Conservation (phyloP, 2,113 vertebrate genomes). For the Bombycilla garrulus region DNA sequence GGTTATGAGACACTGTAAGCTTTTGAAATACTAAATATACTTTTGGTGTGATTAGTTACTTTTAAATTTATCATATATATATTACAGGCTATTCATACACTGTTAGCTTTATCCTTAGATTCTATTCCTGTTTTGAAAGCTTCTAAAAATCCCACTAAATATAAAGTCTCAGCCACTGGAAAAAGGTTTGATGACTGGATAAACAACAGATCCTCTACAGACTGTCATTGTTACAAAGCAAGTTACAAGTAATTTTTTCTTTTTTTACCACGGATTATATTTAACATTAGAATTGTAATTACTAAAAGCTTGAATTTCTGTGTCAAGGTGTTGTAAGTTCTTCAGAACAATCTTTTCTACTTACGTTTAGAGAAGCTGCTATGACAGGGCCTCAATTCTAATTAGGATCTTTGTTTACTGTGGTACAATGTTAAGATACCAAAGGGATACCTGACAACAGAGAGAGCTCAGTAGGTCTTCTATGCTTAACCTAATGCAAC, state of each 20-base stretch:
- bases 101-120: neutral
- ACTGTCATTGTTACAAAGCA: neutral
- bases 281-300: neutral
- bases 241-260: too few relatives aligned
- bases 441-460: slow-evolving; percentile 51
- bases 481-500: neutral
- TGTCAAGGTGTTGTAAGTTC: neutral
- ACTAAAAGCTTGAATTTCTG: neutral
- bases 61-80: neutral
- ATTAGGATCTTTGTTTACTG: slow-evolving; percentile 34
- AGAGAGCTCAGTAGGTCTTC: slow-evolving; percentile 51
- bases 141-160: neutral
- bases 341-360: slow-evolving; percentile 34
- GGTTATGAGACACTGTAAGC: neutral
- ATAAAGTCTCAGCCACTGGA: neutral
- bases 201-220: neutral
- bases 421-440: slow-evolving; percentile 52
- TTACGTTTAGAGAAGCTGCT: slow-evolving; percentile 32
- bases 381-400: slow-evolving; percentile 33
- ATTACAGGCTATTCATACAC: neutral
- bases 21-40: neutral
- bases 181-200: neutral
- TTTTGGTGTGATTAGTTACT: neutral
- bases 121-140: neutral
- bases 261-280: neutral